Percentiles rank a stretch among this genome's conserved stretches.
These are phyloP conservation scores for Calypte anna DNA, from an alignment of 2,113 vertebrate species.

Conservation along the genomic window DNA sequence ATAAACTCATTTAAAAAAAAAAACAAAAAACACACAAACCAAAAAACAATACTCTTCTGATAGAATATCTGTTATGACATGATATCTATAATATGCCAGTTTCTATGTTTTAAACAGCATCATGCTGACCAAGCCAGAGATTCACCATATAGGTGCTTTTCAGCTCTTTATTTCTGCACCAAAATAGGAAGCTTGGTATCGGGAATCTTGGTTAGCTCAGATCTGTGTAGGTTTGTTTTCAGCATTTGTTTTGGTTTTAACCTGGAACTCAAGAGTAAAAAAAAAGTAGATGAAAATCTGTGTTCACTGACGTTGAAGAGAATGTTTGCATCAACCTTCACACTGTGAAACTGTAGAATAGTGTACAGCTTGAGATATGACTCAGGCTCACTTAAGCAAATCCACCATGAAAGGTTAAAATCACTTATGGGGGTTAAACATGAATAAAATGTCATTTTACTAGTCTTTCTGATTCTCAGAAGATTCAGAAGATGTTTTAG, in stretches of 20 bases:
- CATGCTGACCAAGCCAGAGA: not conserved
- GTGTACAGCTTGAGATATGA: not conserved
- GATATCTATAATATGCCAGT: not conserved
- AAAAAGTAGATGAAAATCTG: not conserved
- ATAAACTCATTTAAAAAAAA: too few species aligned
- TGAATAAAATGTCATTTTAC: not conserved
- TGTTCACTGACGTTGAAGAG: not conserved
- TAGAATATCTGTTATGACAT: not conserved
- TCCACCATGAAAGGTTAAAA: slow-evolving; percentile 37
- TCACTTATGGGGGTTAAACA: not conserved
- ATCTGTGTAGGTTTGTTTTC: not conserved
- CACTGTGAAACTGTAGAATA: not conserved
- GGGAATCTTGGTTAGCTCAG: not conserved
- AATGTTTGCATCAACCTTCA: not conserved
- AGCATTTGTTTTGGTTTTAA: not conserved
- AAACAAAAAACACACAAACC: not conserved
- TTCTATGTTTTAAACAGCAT: not conserved
- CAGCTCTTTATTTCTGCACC: not conserved
- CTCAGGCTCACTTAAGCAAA: slow-evolving; percentile 13
- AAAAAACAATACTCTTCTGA: not conserved
- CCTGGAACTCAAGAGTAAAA: not conserved
- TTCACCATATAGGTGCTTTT: not conserved
- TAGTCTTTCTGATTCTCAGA: not conserved
- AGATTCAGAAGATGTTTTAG: not conserved
- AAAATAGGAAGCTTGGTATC: not conserved